A percentile compares a stretch with the other conserved stretches of the same genome.
Conservation (phyloP, 2,113 vertebrate genomes). For the Cepphus grylle region DNA sequence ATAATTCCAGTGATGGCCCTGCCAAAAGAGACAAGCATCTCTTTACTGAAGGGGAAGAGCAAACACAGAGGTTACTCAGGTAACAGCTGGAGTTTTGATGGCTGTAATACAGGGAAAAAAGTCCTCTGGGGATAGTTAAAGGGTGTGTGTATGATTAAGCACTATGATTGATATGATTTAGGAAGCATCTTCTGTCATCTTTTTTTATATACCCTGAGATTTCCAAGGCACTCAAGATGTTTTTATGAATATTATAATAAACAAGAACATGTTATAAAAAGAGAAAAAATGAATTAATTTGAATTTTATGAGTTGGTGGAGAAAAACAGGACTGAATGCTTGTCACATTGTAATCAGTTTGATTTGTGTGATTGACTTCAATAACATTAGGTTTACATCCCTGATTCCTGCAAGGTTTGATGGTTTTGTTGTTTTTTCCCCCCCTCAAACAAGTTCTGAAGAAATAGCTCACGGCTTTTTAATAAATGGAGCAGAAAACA, state of each 20-base stretch:
- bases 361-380: background rate
- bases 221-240: background rate
- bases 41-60: background rate
- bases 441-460: background rate
- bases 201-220: background rate
- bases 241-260: background rate
- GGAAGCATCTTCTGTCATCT: background rate
- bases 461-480: background rate
- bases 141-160: background rate
- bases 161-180: background rate
- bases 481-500: slow-evolving; percentile 23
- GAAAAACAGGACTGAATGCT: background rate
- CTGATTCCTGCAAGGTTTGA: background rate
- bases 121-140: background rate
- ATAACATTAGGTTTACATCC: background rate
- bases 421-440: background rate
- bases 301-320: background rate
- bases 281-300: background rate
- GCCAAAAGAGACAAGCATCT: background rate
- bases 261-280: background rate
- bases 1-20: background rate
- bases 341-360: background rate
- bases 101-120: background rate
- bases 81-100: background rate
- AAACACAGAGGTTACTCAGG: background rate